A percentile compares a stretch with the other conserved stretches of the same genome.
Evolutionary conservation across 2,888 invertebrate genomes (phyloP).

Genomic region (Cantharis rufa): DNA sequence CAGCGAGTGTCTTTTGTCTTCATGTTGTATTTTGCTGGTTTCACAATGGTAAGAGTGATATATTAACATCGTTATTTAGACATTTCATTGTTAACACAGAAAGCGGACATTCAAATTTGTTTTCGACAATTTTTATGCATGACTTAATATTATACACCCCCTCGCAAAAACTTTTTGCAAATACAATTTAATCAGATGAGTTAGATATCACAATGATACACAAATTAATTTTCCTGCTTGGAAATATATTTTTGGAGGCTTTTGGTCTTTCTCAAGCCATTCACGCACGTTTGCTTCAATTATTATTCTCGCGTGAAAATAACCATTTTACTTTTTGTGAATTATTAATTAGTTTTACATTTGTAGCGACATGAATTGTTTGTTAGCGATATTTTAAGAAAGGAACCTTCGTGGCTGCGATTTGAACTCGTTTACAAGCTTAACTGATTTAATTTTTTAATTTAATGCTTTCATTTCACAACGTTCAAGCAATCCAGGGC

Average conservation of each 20-base stretch:
- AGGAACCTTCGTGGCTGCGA: background rate
- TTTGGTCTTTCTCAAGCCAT: constrained; percentile 16
- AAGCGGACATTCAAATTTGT: constrained; percentile 23
- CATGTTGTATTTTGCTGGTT: constrained; percentile 26
- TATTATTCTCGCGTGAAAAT: constrained; percentile 22
- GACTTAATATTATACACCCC: constrained; percentile 15
- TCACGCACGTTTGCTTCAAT: constrained; percentile 15
- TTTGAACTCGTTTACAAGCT: background rate
- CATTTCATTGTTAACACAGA: constrained; percentile 20
- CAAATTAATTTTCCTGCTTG: constrained; percentile 20
- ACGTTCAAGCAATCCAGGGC: no score
- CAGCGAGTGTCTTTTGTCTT: constrained; percentile 21
- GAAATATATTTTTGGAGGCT: constrained; percentile 17
- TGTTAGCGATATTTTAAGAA: background rate
- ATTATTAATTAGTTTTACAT: constrained; percentile 24
- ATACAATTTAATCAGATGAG: constrained; percentile 9
- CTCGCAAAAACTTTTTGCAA: constrained; percentile 13
- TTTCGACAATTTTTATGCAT: constrained; percentile 23
- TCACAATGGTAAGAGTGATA: constrained; percentile 25
- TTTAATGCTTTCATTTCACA: no score
- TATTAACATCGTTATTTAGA: constrained; percentile 28
- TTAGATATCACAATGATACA: background rate
- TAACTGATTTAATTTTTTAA: background rate
- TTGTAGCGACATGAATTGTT: background rate
- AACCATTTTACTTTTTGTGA: constrained; percentile 10